Conservation (phyloP, 1,140 invertebrate species). For the Popillia japonica region DNA sequence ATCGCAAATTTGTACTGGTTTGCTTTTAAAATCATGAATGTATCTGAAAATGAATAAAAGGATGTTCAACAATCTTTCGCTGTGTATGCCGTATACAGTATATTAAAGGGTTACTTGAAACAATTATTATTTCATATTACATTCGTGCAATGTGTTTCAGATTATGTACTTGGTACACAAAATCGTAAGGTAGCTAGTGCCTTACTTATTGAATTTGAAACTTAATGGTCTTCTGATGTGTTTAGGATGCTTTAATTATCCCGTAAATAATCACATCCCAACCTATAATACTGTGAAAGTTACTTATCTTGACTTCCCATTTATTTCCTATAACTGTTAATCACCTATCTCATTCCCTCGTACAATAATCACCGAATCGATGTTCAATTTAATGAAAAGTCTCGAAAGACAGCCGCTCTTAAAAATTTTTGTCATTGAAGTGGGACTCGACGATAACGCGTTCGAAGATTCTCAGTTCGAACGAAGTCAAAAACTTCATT, state of each 20-base stretch:
- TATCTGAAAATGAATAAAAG: too few relatives aligned
- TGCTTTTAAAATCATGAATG: too few relatives aligned
- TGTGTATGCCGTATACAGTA: too few relatives aligned
- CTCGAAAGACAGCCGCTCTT: slow-evolving; percentile 2
- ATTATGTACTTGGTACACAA: neutral
- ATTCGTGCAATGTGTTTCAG: too few relatives aligned
- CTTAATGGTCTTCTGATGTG: slow-evolving; percentile 53
- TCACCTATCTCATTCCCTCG: slow-evolving; percentile 16
- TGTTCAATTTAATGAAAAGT: slow-evolving; percentile 17
- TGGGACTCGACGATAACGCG: neutral
- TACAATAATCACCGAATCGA: slow-evolving; percentile 26
- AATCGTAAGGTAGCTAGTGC: slow-evolving; percentile 45
- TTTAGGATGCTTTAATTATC: slow-evolving; percentile 53
- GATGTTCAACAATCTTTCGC: too few relatives aligned
- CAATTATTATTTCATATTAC: too few relatives aligned
- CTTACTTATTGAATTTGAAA: slow-evolving; percentile 54
- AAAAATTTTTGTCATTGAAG: slow-evolving; percentile 19
- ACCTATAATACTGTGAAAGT: slow-evolving; percentile 52
- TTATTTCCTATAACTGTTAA: slow-evolving; percentile 41
- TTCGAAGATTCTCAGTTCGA: slow-evolving; percentile 9
- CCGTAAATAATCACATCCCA: slow-evolving; percentile 51
- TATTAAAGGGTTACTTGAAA: too few relatives aligned
- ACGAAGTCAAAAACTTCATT: slow-evolving; percentile 38
- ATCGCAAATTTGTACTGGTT: too few relatives aligned
- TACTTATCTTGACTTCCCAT: slow-evolving; percentile 47